Evolutionary conservation across 2,797 vertebrate genomes (phyloP), one percentile per base, ranked within the genome.

Genomic region (Galagoides demidoff): DNA sequence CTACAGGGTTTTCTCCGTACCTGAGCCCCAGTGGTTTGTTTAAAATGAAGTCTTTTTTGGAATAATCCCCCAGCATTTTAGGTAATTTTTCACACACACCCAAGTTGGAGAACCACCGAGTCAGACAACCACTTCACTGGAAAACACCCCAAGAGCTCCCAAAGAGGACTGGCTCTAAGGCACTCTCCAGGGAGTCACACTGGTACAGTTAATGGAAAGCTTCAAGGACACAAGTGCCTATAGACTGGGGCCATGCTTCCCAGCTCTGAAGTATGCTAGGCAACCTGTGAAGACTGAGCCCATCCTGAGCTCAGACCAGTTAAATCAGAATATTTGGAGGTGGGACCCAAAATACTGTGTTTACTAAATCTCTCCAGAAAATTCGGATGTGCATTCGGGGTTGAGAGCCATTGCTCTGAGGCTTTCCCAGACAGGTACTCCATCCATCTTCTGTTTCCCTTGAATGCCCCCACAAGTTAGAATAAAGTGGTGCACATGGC

Each of bases 291-390:
- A 59, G 43, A 11, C 55, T 29, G 73, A n/a, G 16, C 19, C 59
- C 22, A n/a, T 90, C 37, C 49, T 39, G 57, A 52, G 49, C 49
- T 52, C 49, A 52, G 14, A 52, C 49, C 49, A 52, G 49, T 52
- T 52, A 52, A 52, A 52, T 52, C 49, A 52, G 49, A 52, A 52
- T 52, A 52, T 52, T 52, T 52, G 49, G 49, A 52, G 49, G 49
- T 52, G 49, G 49, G 49, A 52, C 49, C 20, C 76, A 70, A 39
- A 68, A 71, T 61, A 19, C 4, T 25, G 79, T 85, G 17, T 66
- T 74, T 92, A 68, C 85, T 68, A 2, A 16, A 25, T n/a, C 90
- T 88, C 49, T 23, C 90, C 29, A 70, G 57, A 83, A 90, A 74
- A 78, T 73, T 90, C 78, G 13, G 27, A 76, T 27, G 23, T 14